These are phyloP conservation scores for Epistrophe grossulariae DNA, from an alignment of 2,888 invertebrate genomes.

Conservation along the genomic window DNA sequence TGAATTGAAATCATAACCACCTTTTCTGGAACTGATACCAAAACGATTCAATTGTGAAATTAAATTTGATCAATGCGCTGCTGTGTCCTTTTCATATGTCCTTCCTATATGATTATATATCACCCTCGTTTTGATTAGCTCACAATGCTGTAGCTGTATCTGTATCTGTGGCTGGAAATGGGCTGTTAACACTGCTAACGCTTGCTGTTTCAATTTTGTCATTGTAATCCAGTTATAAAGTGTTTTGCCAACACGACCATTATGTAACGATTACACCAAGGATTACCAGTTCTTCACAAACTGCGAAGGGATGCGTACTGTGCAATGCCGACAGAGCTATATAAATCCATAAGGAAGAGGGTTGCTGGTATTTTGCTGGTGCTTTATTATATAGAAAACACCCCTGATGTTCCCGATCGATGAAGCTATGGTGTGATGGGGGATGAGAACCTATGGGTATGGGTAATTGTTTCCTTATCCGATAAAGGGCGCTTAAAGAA, in stretches of 20 bases:
- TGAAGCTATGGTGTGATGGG: not conserved
- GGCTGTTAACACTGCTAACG: constrained; percentile 41
- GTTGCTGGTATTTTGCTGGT: constrained; percentile 33
- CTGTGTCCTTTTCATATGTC: not conserved
- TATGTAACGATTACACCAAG: constrained; percentile 75
- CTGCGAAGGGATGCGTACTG: constrained; percentile 50
- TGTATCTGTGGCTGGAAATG: constrained; percentile 65
- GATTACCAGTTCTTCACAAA: constrained; percentile 61
- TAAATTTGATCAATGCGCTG: constrained; percentile 64
- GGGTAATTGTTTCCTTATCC: constrained; percentile 76
- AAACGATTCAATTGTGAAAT: constrained; percentile 75
- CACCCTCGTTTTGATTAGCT: constrained; percentile 71
- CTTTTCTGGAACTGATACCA: constrained; percentile 72
- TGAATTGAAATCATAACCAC: constrained; percentile 52
- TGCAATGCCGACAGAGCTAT: not conserved
- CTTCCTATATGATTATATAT: constrained; percentile 28
- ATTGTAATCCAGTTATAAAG: constrained; percentile 76
- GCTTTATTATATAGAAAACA: constrained; percentile 3
- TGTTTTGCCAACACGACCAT: constrained; percentile 76
- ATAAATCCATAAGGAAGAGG: constrained; percentile 35
- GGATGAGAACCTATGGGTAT: constrained; percentile 46
- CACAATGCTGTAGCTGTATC: not conserved
- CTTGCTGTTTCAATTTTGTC: constrained; percentile 50
- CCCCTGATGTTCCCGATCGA: not conserved
- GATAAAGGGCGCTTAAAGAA: constrained; percentile 76